Percentiles rank a stretch among this genome's conserved stretches.
Evolutionary conservation across 2,797 vertebrate species (phyloP).

Genomic region (Tympanoctomys barrerae): DNA sequence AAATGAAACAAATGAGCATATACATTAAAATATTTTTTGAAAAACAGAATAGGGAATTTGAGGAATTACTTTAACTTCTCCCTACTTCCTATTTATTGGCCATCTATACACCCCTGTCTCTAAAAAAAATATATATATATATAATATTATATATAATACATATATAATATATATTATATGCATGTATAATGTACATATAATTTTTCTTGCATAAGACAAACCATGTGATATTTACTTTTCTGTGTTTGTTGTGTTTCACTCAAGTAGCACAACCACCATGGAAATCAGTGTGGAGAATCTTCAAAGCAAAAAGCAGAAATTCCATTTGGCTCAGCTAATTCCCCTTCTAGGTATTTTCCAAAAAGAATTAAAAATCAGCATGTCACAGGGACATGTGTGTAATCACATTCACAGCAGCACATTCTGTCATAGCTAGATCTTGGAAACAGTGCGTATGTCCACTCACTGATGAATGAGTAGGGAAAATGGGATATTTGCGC

Average conservation of each 20-base stretch:
- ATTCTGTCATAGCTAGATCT: neutral
- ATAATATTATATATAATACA: neutral
- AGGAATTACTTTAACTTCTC: neutral
- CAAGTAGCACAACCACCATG: too few relatives aligned
- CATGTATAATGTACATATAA: neutral
- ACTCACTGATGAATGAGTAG: neutral
- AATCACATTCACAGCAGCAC: neutral
- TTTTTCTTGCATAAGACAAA: neutral
- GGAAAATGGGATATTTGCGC: neutral
- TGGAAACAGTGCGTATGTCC: neutral
- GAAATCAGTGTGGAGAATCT: neutral
- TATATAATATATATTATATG: neutral
- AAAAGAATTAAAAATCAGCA: neutral
- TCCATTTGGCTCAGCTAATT: neutral
- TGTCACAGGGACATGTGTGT: neutral
- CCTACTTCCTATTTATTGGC: neutral
- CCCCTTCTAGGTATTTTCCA: neutral
- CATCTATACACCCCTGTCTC: neutral
- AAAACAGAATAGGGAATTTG: neutral
- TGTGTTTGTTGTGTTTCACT: neutral
- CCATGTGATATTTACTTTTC: neutral
- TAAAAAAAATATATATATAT: neutral
- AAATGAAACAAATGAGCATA: neutral
- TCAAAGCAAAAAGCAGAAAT: neutral
- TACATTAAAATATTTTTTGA: neutral